These are phyloP conservation scores for Microctenopoma stevenorrisi DNA, from an alignment of 2,797 vertebrate species.

Conservation along the genomic window DNA sequence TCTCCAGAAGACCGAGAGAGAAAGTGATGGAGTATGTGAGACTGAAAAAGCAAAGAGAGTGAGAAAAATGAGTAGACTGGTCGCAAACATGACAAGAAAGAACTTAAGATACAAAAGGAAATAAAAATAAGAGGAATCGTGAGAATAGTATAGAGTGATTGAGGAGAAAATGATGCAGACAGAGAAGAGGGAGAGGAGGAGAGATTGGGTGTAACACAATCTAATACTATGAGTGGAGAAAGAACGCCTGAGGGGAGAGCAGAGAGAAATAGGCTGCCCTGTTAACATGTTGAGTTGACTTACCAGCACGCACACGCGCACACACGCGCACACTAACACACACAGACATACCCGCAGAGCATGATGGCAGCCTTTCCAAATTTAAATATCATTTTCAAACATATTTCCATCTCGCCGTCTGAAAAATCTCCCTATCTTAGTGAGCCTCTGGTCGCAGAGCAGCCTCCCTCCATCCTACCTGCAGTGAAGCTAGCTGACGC, in stretches of 20 bases:
- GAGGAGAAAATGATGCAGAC: conserved; percentile 43
- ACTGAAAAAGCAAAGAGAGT: conserved; percentile 6
- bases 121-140: conserved; percentile 12
- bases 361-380: conserved; percentile 54
- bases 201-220: conserved; percentile 58
- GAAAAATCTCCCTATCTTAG: conserved; percentile 43
- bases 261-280: conserved; percentile 51
- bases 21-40: conserved; percentile 14
- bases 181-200: conserved; percentile 42
- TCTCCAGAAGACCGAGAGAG: conserved; percentile 9
- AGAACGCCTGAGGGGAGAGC: conserved; percentile 54
- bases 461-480: conserved; percentile 50
- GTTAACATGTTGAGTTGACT: conserved; percentile 61
- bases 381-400: conserved; percentile 70
- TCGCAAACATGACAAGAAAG: conserved; percentile 47
- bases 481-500: conserved; percentile 60
- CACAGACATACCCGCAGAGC: conserved; percentile 23
- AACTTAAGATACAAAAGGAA: conserved; percentile 31
- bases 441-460: conserved; percentile 50
- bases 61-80: conserved; percentile 8
- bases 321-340: conserved; percentile 9
- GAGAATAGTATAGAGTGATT: conserved; percentile 33
- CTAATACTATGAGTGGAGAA: conserved; percentile 67
- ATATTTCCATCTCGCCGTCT: conserved; percentile 46
- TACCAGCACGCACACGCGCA: conserved; percentile 30